These are phyloP conservation scores for Cromileptes altivelis DNA, from an alignment of 2,113 vertebrate species.

Conservation along the genomic window DNA sequence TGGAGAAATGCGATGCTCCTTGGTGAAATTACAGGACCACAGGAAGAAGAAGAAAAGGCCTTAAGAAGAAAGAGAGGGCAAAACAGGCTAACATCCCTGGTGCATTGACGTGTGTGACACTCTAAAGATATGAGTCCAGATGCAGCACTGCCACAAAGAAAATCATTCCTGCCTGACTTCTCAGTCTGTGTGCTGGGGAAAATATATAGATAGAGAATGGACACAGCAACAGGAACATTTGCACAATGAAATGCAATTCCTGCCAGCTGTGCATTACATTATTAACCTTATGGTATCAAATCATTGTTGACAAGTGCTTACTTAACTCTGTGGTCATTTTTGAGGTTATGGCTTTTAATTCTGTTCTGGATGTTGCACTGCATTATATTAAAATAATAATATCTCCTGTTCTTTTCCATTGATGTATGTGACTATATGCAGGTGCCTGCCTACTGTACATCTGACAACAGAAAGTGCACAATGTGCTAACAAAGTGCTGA, in stretches of 20 bases:
- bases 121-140: slow-evolving; percentile 11
- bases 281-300: neutral
- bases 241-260: neutral
- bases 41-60: slow-evolving; percentile 13
- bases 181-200: slow-evolving; percentile 3
- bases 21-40: slow-evolving; percentile 40
- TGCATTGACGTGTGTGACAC: slow-evolving; percentile 41
- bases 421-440: neutral
- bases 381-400: neutral
- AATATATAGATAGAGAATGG: neutral
- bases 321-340: neutral
- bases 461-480: neutral
- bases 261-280: neutral
- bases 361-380: neutral
- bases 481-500: slow-evolving; percentile 23
- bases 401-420: neutral
- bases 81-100: slow-evolving; percentile 29
- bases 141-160: slow-evolving; percentile 29
- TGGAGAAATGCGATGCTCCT: slow-evolving; percentile 52
- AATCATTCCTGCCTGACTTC: slow-evolving; percentile 7
- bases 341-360: neutral
- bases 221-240: neutral
- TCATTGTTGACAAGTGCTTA: slow-evolving; percentile 2
- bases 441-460: neutral
- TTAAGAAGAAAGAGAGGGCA: slow-evolving; percentile 32